Conservation (phyloP, 2,113 vertebrate genomes). For the Amphilophus citrinellus region DNA sequence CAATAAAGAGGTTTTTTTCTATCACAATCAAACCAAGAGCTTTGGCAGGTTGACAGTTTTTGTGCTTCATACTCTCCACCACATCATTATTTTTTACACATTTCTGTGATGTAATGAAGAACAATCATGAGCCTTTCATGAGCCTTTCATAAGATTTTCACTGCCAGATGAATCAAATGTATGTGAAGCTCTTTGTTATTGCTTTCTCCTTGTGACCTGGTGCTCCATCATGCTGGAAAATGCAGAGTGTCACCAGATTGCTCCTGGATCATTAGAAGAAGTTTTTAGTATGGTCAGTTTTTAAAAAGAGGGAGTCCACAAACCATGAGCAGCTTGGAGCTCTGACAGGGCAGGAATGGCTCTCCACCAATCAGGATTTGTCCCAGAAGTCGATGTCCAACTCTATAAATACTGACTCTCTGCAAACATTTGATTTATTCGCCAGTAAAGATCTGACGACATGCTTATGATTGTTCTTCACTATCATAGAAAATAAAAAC, state of each 20-base stretch:
- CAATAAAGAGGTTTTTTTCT: neutral
- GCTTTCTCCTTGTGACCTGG: neutral
- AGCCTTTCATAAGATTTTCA: neutral
- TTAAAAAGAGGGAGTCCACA: neutral
- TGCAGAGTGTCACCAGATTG: neutral
- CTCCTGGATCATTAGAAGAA: neutral
- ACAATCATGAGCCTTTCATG: neutral
- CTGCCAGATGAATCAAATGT: neutral
- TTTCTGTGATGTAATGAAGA: neutral
- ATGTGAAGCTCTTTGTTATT: neutral
- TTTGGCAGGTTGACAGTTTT: neutral
- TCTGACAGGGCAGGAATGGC: neutral
- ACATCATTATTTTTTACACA: neutral
- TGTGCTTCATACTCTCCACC: neutral
- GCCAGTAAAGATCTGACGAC: neutral
- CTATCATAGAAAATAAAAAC: neutral
- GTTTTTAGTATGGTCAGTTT: neutral
- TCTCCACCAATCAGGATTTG: neutral
- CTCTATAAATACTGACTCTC: neutral
- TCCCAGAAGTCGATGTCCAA: neutral
- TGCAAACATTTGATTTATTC: neutral
- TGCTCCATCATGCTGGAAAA: neutral
- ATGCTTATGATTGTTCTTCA: neutral
- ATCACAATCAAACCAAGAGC: neutral
- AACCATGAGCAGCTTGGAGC: neutral